Evolutionary conservation across 2,888 invertebrate species (phyloP).

Genomic region (Chrysodeixis includens): DNA sequence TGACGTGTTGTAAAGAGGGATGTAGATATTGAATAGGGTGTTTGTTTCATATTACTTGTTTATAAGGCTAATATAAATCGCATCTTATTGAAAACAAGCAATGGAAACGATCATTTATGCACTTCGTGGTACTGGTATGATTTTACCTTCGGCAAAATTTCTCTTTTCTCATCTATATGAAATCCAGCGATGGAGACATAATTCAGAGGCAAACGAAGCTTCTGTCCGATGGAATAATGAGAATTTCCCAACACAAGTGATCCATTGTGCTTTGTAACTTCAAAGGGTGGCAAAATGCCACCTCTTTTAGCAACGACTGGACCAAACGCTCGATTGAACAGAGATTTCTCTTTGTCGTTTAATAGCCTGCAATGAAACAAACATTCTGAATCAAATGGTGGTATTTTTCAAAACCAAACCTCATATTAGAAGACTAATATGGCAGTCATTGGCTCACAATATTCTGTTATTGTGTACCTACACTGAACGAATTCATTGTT

Average conservation of each 20-base stretch:
- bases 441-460: too few species aligned
- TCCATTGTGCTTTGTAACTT: conserved; percentile 67
- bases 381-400: neutral
- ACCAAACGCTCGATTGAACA: conserved; percentile 38
- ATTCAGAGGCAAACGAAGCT: conserved; percentile 64
- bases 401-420: neutral
- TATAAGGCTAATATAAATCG: too few species aligned
- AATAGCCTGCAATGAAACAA: conserved; percentile 26
- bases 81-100: too few species aligned
- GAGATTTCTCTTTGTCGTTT: conserved; percentile 26
- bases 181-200: conserved; percentile 70
- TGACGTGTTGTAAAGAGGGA: neutral
- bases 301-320: conserved; percentile 60
- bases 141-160: conserved; percentile 65
- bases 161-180: conserved; percentile 64
- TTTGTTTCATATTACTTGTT: neutral
- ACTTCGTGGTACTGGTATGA: neutral
- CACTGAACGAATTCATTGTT: too few species aligned
- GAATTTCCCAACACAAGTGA: conserved; percentile 72
- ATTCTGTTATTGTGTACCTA: too few species aligned
- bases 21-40: neutral
- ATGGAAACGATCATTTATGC: neutral
- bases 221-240: conserved; percentile 64
- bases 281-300: conserved; percentile 57
- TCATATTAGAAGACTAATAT: too few species aligned